Evolutionary conservation across 2,888 invertebrate species (phyloP).

Genomic region (Diarsia brunnea): DNA sequence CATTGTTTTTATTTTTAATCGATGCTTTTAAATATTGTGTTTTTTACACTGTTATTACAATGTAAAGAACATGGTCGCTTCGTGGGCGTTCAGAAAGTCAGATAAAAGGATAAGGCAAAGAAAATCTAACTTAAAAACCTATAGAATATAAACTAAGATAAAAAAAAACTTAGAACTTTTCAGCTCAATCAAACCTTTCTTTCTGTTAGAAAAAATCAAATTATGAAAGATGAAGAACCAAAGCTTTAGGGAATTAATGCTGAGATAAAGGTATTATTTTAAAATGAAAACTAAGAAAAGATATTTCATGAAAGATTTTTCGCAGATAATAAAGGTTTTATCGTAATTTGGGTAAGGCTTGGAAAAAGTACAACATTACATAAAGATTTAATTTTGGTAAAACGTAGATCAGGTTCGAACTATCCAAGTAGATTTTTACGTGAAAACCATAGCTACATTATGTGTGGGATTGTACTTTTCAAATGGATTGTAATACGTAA

Average conservation of each 20-base stretch:
- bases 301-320: slow-evolving; percentile 17
- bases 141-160: neutral
- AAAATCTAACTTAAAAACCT: neutral
- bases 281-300: slow-evolving; percentile 32
- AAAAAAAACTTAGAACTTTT: slow-evolving; percentile 18
- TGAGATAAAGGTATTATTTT: slow-evolving; percentile 21
- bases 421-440: neutral
- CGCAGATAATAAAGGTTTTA: slow-evolving; percentile 4
- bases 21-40: too few species aligned
- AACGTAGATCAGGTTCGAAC: neutral
- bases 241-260: slow-evolving; percentile 23
- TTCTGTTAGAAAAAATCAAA: slow-evolving; percentile 37
- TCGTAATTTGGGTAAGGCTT: neutral
- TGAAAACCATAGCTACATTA: neutral
- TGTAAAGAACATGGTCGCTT: too few species aligned
- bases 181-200: slow-evolving; percentile 14
- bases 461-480: too few species aligned
- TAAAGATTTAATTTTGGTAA: neutral
- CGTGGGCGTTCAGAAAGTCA: neutral
- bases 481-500: neutral
- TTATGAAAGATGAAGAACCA: slow-evolving; percentile 24
- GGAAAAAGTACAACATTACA: slow-evolving; percentile 10
- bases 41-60: too few species aligned
- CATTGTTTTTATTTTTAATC: too few species aligned
- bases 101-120: neutral